A percentile compares a stretch with the other conserved stretches of the same genome.
These are phyloP conservation scores for Aethes cnicana DNA, from an alignment of 2,888 invertebrate species.

Conservation along the genomic window DNA sequence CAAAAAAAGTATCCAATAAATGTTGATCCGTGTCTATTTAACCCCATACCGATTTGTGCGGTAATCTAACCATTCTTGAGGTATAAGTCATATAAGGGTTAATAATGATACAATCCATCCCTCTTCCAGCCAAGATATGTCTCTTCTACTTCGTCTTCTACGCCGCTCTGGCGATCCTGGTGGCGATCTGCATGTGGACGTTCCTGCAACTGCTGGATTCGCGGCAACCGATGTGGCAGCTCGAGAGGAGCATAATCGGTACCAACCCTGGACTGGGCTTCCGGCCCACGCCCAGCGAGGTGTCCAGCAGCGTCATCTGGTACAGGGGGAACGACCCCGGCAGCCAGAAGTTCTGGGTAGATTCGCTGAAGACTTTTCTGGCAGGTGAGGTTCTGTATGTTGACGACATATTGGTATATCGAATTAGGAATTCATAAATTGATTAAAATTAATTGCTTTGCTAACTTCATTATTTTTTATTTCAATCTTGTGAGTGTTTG, in stretches of 20 bases:
- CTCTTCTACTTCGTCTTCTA: slow-evolving; percentile 98
- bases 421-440: too few species aligned
- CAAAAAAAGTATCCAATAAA: too few species aligned
- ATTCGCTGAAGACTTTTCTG: slow-evolving; percentile 88
- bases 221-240: slow-evolving; percentile 94
- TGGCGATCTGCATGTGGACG: slow-evolving; percentile 96
- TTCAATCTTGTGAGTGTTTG: too few species aligned
- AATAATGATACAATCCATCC: too few species aligned
- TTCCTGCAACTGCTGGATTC: slow-evolving; percentile 95
- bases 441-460: too few species aligned
- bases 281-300: slow-evolving; percentile 93
- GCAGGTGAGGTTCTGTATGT: slow-evolving; percentile 83
- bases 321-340: slow-evolving; percentile 91
- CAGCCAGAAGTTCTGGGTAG: slow-evolving; percentile 90
- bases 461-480: too few species aligned
- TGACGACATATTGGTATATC: background rate
- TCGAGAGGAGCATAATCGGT: slow-evolving; percentile 93
- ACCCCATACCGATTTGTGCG: too few species aligned
- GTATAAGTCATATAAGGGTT: too few species aligned
- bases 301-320: slow-evolving; percentile 97
- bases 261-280: slow-evolving; percentile 98
- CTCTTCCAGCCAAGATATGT: slow-evolving; percentile 92
- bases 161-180: slow-evolving; percentile 93
- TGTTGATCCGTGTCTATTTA: too few species aligned
- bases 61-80: too few species aligned